Conservation (phyloP, 2,797 vertebrate species). For the Coluber constrictor region DNA sequence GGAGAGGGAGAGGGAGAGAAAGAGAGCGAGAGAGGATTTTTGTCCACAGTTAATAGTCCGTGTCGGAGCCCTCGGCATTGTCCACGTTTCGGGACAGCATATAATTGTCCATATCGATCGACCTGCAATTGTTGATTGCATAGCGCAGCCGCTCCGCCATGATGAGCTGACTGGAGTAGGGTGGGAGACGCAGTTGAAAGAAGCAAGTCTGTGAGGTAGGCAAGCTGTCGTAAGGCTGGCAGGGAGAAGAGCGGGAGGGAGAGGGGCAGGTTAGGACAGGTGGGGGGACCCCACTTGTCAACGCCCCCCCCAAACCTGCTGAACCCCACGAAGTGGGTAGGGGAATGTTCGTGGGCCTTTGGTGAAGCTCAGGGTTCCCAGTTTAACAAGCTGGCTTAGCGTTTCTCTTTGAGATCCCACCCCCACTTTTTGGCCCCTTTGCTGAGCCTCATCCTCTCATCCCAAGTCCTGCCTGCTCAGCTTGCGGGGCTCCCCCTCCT, state of each 20-base stretch:
- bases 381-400: background rate
- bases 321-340: background rate
- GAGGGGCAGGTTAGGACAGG: too few species aligned
- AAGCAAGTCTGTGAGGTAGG: slow-evolving; percentile 87
- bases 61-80: slow-evolving; percentile 82
- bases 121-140: slow-evolving; percentile 85
- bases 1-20: too few species aligned
- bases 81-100: slow-evolving; percentile 83
- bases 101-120: slow-evolving; percentile 85
- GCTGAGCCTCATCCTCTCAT: background rate
- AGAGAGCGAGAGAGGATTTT: slow-evolving; percentile 37
- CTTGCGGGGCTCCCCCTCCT: too few species aligned
- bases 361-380: background rate
- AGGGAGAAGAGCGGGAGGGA: background rate
- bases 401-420: background rate
- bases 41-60: slow-evolving; percentile 75
- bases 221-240: slow-evolving; percentile 82
- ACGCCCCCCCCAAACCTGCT: background rate
- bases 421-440: background rate
- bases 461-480: background rate
- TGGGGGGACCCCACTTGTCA: background rate
- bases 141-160: slow-evolving; percentile 84
- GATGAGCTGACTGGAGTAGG: slow-evolving; percentile 79
- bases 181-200: slow-evolving; percentile 82
- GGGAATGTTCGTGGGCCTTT: background rate